Conservation (phyloP, 2,888 invertebrate species). For the Dolomedes plantarius region DNA sequence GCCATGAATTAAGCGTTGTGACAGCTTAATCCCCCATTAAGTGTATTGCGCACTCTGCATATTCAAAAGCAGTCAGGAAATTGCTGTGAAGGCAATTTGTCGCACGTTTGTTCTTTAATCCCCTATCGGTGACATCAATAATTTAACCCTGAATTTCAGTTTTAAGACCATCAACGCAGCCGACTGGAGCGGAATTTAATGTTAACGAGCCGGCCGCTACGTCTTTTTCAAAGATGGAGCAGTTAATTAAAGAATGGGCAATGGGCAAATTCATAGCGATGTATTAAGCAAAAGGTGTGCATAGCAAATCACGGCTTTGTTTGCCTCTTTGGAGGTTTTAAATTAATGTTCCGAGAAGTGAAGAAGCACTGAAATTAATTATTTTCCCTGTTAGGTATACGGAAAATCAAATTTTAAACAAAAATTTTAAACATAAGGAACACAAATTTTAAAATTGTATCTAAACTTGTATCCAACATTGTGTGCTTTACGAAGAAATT, state of each 20-base stretch:
- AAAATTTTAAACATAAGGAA: too few species aligned
- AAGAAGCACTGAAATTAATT: too few species aligned
- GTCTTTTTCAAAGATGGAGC: slow-evolving; percentile 4
- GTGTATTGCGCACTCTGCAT: slow-evolving; percentile 41
- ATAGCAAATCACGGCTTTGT: background rate
- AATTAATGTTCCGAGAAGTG: background rate
- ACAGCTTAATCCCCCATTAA: slow-evolving; percentile 58
- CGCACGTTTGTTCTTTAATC: slow-evolving; percentile 58
- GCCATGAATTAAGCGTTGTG: slow-evolving; percentile 34
- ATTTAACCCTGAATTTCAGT: slow-evolving; percentile 47
- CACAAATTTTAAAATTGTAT: too few species aligned
- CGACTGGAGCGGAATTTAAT: slow-evolving; percentile 19
- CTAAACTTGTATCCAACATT: too few species aligned
- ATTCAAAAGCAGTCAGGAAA: slow-evolving; percentile 48
- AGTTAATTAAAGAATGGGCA: slow-evolving; percentile 16
- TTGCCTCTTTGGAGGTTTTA: background rate
- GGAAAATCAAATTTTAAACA: too few species aligned
- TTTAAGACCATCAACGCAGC: slow-evolving; percentile 39
- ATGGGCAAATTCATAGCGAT: background rate
- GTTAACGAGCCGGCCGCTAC: slow-evolving; percentile 30
- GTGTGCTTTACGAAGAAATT: too few species aligned
- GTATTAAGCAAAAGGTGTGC: background rate
- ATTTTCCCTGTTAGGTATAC: too few species aligned
- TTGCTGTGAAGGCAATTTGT: slow-evolving; percentile 48
- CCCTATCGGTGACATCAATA: slow-evolving; percentile 48